Percentiles rank a stretch among this genome's conserved stretches.
Evolutionary conservation across 2,113 vertebrate genomes (phyloP).

Genomic region (Elachura formosa): DNA sequence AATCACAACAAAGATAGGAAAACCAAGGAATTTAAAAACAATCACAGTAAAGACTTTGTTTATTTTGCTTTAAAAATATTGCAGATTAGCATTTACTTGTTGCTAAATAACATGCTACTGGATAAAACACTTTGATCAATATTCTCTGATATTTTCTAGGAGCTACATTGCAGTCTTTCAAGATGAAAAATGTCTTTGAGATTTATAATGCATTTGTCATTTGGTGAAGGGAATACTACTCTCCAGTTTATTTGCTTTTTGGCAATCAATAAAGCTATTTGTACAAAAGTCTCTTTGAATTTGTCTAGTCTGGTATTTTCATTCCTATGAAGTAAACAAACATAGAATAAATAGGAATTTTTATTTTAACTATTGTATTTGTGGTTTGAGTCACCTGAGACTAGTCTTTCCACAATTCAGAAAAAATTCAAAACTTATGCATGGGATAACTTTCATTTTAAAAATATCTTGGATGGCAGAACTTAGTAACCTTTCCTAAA

Average conservation of each 20-base stretch:
- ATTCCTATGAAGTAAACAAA: slow-evolving; percentile 49
- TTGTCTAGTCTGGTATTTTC: slow-evolving; percentile 35
- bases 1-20: background rate
- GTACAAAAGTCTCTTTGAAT: slow-evolving; percentile 45
- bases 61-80: background rate
- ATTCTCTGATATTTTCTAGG: slow-evolving; percentile 8
- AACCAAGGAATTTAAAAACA: background rate
- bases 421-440: background rate
- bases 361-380: slow-evolving; percentile 2
- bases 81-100: background rate
- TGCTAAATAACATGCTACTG: background rate
- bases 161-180: slow-evolving; percentile 7
- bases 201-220: slow-evolving; percentile 37
- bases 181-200: slow-evolving; percentile 32
- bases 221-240: slow-evolving; percentile 5
- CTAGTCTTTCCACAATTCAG: background rate
- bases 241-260: slow-evolving; percentile 54
- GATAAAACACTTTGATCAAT: background rate
- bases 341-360: background rate
- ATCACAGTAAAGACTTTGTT: background rate
- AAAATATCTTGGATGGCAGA: background rate
- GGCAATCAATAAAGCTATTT: slow-evolving; percentile 58
- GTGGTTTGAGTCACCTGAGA: background rate
- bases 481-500: background rate
- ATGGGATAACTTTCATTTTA: background rate